Base-by-base conservation (phyloP, 53 echinoderm and acorn worm genomes). In the Hippasteria phrygiana region DNA sequence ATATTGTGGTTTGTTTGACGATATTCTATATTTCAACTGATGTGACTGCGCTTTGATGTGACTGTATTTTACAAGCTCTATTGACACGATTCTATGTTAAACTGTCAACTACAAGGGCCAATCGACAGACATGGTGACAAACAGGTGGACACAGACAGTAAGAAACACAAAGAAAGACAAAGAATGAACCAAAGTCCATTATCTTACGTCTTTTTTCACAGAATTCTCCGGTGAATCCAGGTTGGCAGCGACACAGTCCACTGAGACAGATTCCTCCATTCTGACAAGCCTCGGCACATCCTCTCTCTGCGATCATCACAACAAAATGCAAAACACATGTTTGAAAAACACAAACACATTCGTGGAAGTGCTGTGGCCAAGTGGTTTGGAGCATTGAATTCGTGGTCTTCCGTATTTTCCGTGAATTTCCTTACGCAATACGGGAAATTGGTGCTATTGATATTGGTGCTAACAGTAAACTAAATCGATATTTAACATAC, bases 251-350 rank as follows among this genome's bases (percentile, higher is more conserved):
- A 35, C 97, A 97, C 37, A 27, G 3, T 14, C 97, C 97, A 39
- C 87, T 93, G 33, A 93, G 43, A 79, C 97, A 97, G 20, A 92
- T 84, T 8, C 97, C 97, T 12, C 95, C 92, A 67, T 93, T 93
- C 27, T 83, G 89, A 67, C 97, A 97, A 31, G 88, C 71, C 11
- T 93, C 91, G 31, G 77, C 65, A 73, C 97, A 97, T 17, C 75
- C 76, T 32, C 88, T 59, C 77, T 71, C 88, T 88, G 45, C 26
- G 29, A 45, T 77, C 14, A 29, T 47, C 51, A 50, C 22, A 14
- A 56, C 26, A 55, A 18, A 55, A 27, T 24, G 18, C 17, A 78
- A 56, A 51, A 0, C 3, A 71, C 28, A 71, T 32, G 5, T 65
- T 13, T 13, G 18, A n/a, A 32, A 37, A 71, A 71, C 5, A 71